Evolutionary conservation across 2,113 vertebrate genomes (phyloP).

Genomic region (Coryphaenoides rupestris): DNA sequence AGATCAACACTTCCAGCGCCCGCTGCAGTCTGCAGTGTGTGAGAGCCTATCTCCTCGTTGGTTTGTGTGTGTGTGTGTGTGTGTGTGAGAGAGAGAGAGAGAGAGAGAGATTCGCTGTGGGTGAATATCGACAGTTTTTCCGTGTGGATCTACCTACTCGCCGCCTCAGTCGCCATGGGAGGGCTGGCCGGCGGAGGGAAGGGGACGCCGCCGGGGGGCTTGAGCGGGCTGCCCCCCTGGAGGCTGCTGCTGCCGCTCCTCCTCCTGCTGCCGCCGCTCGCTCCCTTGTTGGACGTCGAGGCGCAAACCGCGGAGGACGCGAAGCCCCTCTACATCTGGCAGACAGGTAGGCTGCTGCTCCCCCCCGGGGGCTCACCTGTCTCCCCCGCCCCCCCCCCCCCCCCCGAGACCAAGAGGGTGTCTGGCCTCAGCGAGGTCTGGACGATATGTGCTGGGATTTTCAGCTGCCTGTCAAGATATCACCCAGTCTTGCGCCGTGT

Average conservation of each 20-base stretch:
- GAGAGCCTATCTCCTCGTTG: too few relatives aligned
- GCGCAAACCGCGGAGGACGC: slow-evolving; percentile 61
- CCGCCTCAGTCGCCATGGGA: slow-evolving; percentile 60
- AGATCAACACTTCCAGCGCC: background rate
- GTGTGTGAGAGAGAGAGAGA: too few relatives aligned
- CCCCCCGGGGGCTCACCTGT: background rate
- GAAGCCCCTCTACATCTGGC: slow-evolving; percentile 73
- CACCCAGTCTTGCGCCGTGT: too few relatives aligned
- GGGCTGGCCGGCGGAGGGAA: slow-evolving; percentile 47
- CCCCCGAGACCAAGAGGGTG: too few relatives aligned
- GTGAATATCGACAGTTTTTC: background rate
- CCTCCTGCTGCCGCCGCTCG: slow-evolving; percentile 49
- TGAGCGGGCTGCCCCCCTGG: slow-evolving; percentile 41
- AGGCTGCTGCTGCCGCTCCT: slow-evolving; percentile 37
- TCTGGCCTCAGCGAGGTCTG: too few relatives aligned
- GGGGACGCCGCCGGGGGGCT: slow-evolving; percentile 35
- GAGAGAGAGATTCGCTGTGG: too few relatives aligned
- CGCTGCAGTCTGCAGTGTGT: background rate
- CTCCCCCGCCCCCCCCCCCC: too few relatives aligned
- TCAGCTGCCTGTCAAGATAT: too few relatives aligned
- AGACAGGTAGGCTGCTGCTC: slow-evolving; percentile 68
- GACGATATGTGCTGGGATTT: too few relatives aligned
- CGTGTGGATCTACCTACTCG: slow-evolving; percentile 49
- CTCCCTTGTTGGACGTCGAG: slow-evolving; percentile 49
- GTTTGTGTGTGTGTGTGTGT: too few relatives aligned